Base-by-base conservation (phyloP, 2,888 invertebrate genomes). In the Pediacus dermestoides region DNA sequence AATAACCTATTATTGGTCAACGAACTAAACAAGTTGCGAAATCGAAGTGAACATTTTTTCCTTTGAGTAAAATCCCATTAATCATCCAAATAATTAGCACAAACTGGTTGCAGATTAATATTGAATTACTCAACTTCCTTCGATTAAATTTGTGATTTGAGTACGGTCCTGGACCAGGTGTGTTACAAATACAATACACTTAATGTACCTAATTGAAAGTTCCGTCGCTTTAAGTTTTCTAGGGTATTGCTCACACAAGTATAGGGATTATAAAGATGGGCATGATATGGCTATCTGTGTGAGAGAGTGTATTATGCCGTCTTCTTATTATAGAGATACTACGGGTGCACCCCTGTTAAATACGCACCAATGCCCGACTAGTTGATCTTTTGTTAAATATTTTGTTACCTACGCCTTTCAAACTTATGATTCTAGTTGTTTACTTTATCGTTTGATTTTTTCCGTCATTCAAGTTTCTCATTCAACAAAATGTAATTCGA, bases 201-300 rank as follows among this genome's bases (percentile, higher is more conserved):
- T 53, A 49, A 53, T 54, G 55, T 46, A 48, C 49, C 53, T 58
- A 60, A 60, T 60, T 60, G 58, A 57, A 58, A 53, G 57, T 53
- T 55, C 49, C 49, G 56, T 58, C 56, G 52, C 53, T 54, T 55
- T 45, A 45, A 45, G 46, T 57, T 53, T 52, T 53, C 52, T 46
- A 50, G 53, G 39, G 44, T 46, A 44, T 43, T 18, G 18, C 18
- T 18, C 18, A 18, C 18, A 18, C 18, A 8, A 4, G 8, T 18
- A 18, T 18, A 18, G 4, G 9, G 25, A 14, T 7, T 7, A 6
- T 4, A 28, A 10, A 28, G 28, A 28, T 28, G 28, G 28, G 28
- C 28, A 28, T 14, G 28, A 28, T 28, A 28, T 14, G 28, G 28
- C 12, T 14, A 13, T 11, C 28, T 28, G 10, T 14, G 8, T 28